Conservation (phyloP, 2,113 vertebrate genomes). For the Callocephalon fimbriatum region DNA sequence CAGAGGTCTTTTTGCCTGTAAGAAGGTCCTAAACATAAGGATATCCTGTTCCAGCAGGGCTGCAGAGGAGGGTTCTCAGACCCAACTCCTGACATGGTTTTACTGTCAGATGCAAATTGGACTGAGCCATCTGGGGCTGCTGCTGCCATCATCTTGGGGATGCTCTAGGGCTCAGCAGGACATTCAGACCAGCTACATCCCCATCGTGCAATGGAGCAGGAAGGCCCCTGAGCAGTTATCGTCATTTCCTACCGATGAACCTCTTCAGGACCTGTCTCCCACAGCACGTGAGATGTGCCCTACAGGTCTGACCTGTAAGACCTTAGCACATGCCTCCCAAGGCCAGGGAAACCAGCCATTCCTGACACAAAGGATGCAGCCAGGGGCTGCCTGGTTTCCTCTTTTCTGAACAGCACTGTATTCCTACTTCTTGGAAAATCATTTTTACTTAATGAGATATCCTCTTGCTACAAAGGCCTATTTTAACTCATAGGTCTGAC, state of each 20-base stretch:
- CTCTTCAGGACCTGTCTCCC: not conserved
- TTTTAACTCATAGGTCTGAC: not conserved
- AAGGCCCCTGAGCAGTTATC: not conserved
- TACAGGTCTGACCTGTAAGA: not conserved
- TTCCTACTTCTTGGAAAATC: not conserved
- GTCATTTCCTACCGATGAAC: not conserved
- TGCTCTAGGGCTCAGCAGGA: not conserved
- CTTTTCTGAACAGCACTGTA: not conserved
- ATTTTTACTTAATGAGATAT: not conserved
- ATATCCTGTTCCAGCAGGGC: not conserved
- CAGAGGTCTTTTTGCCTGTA: not conserved
- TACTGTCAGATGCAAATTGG: not conserved
- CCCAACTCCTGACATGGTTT: not conserved
- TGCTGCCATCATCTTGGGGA: not conserved
- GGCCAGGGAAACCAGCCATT: not conserved
- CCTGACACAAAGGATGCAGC: not conserved
- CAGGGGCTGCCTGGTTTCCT: not conserved
- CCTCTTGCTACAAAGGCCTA: not conserved
- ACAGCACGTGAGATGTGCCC: accelerated
- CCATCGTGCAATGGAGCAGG: not conserved
- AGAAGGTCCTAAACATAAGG: not conserved
- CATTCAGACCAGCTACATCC: not conserved
- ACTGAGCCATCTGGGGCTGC: not conserved
- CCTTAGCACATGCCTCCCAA: not conserved
- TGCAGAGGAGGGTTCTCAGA: not conserved